Percentiles rank a stretch among this genome's conserved stretches.
Conservation (phyloP, 2,113 vertebrate genomes). For the Physeter macrocephalus region DNA sequence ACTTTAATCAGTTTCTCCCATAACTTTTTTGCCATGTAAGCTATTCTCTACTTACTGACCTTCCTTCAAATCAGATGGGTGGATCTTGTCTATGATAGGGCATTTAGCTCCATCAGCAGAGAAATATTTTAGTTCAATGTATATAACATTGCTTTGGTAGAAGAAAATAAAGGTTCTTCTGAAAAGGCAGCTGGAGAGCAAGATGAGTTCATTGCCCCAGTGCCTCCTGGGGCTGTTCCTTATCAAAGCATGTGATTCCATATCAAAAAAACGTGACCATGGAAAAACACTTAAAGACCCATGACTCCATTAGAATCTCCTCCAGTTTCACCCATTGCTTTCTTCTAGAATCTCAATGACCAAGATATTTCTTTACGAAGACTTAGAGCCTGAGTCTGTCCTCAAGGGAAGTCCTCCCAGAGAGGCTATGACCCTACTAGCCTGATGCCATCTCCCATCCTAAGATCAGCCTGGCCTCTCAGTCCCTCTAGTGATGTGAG, state of each 20-base stretch:
- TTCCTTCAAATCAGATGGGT: background rate
- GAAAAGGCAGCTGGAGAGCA: conserved; percentile 7
- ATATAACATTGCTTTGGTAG: background rate
- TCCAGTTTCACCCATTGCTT: background rate
- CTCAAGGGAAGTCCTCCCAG: background rate
- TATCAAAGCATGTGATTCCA: conserved; percentile 63
- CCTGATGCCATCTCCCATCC: background rate
- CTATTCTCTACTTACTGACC: conserved; percentile 41
- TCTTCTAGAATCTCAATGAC: background rate
- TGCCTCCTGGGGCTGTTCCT: conserved; percentile 30
- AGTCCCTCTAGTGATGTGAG: background rate
- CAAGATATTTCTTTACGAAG: background rate
- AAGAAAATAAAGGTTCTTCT: conserved; percentile 31
- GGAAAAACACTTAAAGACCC: conserved; percentile 58
- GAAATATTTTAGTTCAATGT: background rate
- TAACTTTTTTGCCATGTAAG: conserved; percentile 30
- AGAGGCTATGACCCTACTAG: background rate
- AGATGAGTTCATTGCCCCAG: background rate
- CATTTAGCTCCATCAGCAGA: background rate
- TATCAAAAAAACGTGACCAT: conserved; percentile 50
- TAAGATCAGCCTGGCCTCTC: background rate
- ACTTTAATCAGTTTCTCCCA: conserved; percentile 47
- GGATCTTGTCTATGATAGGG: conserved; percentile 36
- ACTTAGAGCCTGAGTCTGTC: background rate
- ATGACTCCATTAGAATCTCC: background rate